phyloP scores from a whole-genome alignment of 1,140 invertebrate species.

The Orchesella cincta region DNA sequence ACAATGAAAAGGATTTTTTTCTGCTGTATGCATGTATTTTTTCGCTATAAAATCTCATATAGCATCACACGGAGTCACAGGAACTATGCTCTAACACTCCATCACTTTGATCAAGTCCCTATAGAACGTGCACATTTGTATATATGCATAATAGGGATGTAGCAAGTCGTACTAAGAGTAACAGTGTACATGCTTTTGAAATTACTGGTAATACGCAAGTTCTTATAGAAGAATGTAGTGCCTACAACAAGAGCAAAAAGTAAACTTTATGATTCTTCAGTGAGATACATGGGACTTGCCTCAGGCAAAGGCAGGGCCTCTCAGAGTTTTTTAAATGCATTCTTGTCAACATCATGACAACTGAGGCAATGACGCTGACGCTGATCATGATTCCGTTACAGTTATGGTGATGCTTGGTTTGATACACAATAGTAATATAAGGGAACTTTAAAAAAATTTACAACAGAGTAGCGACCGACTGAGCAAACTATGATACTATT shows the following conservation, averaged over 20 bases:
- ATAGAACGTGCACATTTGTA: neutral
- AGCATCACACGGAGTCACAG: neutral
- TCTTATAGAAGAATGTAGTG: slow-evolving; percentile 1
- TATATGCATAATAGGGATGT: neutral
- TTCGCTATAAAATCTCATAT: neutral
- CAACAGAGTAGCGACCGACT: too few species aligned
- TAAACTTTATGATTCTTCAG: neutral
- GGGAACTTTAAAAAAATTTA: neutral
- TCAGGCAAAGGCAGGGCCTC: slow-evolving; percentile 42
- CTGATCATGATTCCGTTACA: neutral
- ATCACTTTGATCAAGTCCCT: neutral
- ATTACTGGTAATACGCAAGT: neutral
- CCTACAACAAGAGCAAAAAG: slow-evolving; percentile 6
- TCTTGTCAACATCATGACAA: slow-evolving; percentile 19
- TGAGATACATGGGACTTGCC: slow-evolving; percentile 7
- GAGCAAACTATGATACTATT: neutral
- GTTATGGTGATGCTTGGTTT: neutral
- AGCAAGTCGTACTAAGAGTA: neutral
- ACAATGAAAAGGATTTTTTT: neutral
- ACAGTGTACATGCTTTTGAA: neutral
- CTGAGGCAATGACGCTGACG: slow-evolving; percentile 5
- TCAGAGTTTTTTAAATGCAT: slow-evolving; percentile 20
- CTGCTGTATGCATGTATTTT: neutral
- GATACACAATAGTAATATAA: neutral
- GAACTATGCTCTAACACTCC: neutral